Conservation (phyloP, 2,797 vertebrate species). For the Champsocephalus gunnari region DNA sequence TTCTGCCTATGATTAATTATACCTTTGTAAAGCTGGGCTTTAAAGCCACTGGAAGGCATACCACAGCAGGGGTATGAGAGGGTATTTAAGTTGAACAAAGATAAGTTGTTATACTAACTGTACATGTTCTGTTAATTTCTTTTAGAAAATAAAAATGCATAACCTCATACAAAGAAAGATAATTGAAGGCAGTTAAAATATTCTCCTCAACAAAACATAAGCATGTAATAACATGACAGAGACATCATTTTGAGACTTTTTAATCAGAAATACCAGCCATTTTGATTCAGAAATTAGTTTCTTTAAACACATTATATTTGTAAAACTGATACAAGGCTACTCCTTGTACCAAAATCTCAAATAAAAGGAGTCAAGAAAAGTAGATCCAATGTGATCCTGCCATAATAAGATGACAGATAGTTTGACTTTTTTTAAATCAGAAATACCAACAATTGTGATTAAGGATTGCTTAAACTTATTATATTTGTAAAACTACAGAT, state of each 20-base stretch:
- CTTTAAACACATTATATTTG: no score
- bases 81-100: constrained; percentile 10
- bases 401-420: background rate
- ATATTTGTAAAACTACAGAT: background rate
- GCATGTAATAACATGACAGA: background rate
- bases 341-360: no score
- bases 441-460: constrained; percentile 5
- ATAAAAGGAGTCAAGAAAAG: no score
- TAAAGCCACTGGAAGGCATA: constrained; percentile 19
- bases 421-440: background rate
- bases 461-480: background rate
- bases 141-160: constrained; percentile 11
- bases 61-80: background rate
- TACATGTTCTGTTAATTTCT: constrained; percentile 12
- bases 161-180: background rate
- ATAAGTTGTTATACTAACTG: background rate
- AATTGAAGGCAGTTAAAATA: constrained; percentile 1
- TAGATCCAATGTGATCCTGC: no score
- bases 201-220: background rate
- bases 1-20: constrained; percentile 67
- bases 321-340: no score
- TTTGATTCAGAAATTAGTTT: no score
- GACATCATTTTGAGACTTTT: background rate
- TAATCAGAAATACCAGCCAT: background rate
- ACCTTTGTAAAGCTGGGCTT: constrained; percentile 42